phyloP scores from a whole-genome alignment of 2,797 vertebrate genomes.

The Anguilla megastoma region DNA sequence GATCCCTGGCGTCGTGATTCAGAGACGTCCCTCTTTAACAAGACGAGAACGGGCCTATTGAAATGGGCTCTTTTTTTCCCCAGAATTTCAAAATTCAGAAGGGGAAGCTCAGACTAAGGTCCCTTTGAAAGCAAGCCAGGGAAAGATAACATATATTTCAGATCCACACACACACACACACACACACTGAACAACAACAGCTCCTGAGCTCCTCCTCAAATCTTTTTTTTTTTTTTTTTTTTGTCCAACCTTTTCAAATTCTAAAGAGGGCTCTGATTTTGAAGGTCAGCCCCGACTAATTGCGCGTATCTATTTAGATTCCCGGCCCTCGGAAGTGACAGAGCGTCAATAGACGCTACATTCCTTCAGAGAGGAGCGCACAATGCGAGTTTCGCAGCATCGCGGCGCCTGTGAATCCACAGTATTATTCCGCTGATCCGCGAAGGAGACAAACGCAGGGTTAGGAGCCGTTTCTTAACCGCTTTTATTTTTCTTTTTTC shows the following conservation, averaged over 20 bases:
- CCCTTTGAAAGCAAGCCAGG: not conserved
- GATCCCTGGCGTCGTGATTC: not conserved
- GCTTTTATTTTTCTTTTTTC: not conserved
- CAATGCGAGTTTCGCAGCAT: not conserved
- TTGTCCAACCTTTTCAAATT: not conserved
- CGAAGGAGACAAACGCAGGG: not conserved
- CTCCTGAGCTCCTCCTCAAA: not conserved
- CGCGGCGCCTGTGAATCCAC: not conserved
- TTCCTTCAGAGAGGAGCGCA: not conserved
- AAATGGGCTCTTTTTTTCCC: not conserved
- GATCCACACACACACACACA: too few relatives aligned
- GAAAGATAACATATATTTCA: not conserved
- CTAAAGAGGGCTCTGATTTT: conserved; percentile 13
- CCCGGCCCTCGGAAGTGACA: not conserved
- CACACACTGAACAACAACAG: not conserved
- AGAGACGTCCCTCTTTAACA: too few relatives aligned
- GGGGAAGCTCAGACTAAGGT: not conserved
- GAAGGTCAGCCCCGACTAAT: conserved; percentile 5
- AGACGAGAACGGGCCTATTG: not conserved
- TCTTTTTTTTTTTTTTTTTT: not conserved
- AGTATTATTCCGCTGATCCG: not conserved
- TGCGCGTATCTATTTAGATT: not conserved
- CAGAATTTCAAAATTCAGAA: not conserved
- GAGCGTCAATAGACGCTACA: not conserved
- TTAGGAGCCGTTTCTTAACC: not conserved